Conservation (phyloP, 2,797 vertebrate species). For the Scolopax rusticola region DNA sequence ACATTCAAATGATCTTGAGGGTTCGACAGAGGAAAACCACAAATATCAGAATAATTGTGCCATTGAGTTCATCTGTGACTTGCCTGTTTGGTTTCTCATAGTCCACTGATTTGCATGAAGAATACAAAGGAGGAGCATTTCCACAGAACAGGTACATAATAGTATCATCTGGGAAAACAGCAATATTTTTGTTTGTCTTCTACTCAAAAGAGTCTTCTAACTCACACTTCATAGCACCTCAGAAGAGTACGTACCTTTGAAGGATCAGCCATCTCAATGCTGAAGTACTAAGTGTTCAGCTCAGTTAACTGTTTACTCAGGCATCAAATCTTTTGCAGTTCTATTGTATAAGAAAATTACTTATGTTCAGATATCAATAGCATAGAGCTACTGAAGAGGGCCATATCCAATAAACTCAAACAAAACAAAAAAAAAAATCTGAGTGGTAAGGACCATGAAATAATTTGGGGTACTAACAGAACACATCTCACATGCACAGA, state of each 20-base stretch:
- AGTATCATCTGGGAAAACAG: not conserved
- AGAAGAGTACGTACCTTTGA: not conserved
- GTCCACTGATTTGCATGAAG: not conserved
- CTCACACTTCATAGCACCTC: not conserved
- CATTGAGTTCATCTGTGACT: not conserved
- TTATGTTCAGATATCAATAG: not conserved
- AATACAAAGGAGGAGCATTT: not conserved
- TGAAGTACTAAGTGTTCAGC: not conserved
- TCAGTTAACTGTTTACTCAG: not conserved
- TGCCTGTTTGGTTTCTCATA: not conserved
- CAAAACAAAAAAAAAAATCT: not conserved
- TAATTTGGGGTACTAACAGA: not conserved
- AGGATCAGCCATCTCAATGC: not conserved
- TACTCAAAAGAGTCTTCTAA: not conserved
- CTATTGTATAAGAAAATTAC: not conserved
- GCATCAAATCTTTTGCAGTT: not conserved
- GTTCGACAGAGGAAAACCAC: not conserved
- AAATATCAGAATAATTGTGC: not conserved
- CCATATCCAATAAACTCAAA: not conserved
- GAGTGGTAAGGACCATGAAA: not conserved
- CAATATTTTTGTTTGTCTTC: not conserved
- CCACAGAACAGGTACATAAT: not conserved
- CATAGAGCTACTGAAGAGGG: not conserved
- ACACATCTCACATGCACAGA: not conserved
- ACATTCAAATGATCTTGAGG: not conserved